phyloP scores from a whole-genome alignment of 1,140 invertebrate species.

The Ylistrum balloti region DNA sequence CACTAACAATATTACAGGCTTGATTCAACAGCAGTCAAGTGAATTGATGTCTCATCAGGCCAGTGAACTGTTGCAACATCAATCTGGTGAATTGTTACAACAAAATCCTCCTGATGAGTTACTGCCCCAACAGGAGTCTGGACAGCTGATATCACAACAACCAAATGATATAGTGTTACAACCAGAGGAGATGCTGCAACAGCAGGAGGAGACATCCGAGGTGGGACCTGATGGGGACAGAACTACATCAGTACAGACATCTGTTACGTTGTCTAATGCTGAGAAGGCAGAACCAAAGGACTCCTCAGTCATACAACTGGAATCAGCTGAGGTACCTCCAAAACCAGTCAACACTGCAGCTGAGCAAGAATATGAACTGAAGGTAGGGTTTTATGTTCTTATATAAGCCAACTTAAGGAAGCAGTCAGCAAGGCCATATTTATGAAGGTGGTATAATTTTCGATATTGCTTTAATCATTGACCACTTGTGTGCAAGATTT shows the following conservation, averaged over 20 bases:
- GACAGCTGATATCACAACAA: not conserved
- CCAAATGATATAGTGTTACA: not conserved
- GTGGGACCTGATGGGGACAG: not conserved
- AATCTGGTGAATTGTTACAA: constrained; percentile 29
- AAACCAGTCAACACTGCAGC: not conserved
- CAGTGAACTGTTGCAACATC: constrained; percentile 15
- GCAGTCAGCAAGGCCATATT: no score
- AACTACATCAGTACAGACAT: not conserved
- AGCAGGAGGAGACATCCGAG: not conserved
- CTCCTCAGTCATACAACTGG: not conserved
- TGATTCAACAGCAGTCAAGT: not conserved
- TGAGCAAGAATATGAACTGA: constrained; percentile 60
- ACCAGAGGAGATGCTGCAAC: not conserved
- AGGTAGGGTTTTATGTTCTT: no score
- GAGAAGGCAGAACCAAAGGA: not conserved
- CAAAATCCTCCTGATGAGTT: not conserved
- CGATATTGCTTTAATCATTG: no score
- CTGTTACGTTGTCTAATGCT: not conserved
- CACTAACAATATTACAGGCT: not conserved
- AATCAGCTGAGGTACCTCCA: not conserved
- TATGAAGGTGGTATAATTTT: no score
- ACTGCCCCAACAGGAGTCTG: not conserved
- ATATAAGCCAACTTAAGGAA: no score
- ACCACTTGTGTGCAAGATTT: no score
- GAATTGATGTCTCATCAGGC: not conserved